Percentiles rank a stretch among this genome's conserved stretches.
Conservation (phyloP, 2,888 invertebrate species). For the Drosophila melanosoma region DNA sequence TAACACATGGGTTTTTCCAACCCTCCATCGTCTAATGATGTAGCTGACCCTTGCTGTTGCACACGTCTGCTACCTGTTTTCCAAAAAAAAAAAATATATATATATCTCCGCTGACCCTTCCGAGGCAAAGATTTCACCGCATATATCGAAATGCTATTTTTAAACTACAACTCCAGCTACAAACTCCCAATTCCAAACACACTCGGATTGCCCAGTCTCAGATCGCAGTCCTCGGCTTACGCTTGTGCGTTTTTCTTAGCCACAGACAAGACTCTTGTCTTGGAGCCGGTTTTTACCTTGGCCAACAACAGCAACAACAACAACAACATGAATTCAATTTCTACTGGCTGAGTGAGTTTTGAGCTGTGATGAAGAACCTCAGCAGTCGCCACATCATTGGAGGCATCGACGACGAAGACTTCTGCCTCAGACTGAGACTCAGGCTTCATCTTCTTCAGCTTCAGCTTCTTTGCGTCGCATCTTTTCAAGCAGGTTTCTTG, state of each 20-base stretch:
- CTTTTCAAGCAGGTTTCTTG: conserved; percentile 59
- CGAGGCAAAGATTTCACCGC: conserved; percentile 61
- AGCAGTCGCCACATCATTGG: conserved; percentile 42
- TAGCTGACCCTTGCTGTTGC: conserved; percentile 52
- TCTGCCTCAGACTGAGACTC: conserved; percentile 17
- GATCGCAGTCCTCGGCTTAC: conserved; percentile 38
- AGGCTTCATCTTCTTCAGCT: neutral
- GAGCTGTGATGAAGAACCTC: conserved; percentile 65
- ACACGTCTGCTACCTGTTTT: conserved; percentile 60
- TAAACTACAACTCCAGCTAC: conserved; percentile 46
- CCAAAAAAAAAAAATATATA: neutral
- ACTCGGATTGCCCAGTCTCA: conserved; percentile 25
- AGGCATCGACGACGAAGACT: conserved; percentile 57
- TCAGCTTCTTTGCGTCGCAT: conserved; percentile 7
- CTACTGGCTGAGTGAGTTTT: conserved; percentile 77
- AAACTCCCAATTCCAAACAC: conserved; percentile 17
- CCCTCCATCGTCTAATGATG: conserved; percentile 62
- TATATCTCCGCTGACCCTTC: conserved; percentile 16
- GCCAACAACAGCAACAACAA: conserved; percentile 23
- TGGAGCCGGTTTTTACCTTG: conserved; percentile 53
- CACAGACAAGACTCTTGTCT: conserved; percentile 41
- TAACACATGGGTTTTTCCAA: conserved; percentile 50
- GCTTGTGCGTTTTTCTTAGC: conserved; percentile 40
- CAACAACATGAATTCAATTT: conserved; percentile 75
- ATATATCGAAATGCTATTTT: conserved; percentile 74